Base-by-base conservation (phyloP, 1,140 invertebrate species). In the Aphis gossypii region DNA sequence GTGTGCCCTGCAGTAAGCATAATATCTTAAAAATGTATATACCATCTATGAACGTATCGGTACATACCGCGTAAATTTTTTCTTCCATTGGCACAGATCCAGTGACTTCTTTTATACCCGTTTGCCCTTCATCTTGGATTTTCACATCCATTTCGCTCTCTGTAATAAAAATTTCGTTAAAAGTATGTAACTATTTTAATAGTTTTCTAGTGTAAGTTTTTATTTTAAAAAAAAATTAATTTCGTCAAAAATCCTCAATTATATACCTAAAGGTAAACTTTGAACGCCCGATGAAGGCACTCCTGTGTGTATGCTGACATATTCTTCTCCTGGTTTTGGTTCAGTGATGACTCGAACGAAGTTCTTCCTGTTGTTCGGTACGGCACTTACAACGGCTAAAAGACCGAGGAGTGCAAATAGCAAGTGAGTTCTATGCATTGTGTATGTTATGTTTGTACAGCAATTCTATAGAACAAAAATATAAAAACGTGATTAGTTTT, bases 271-370 rank as follows among this genome's bases (percentile, higher is more conserved):
- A 46, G 48, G 25, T 86, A 76, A 76, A 9, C 30, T n/a, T n/a
- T 56, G 51, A 7, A 68, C 25, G 20, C 20, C 41, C 38, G 68
- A 54, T 25, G 96, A 95, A 18, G 94, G 93, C 93, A 95, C 95
- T 23, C 95, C 95, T 30, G 95, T 95, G 89, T 95, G 96, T 51
- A 96, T 95, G 92, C 96, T 94, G 9, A 96, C 96, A 94, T 96
- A 96, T 94, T 96, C 96, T 94, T 96, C 95, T 21, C 96, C 96
- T 30, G 95, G 95, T 56, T 95, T 94, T 6, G 96, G 96, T 94
- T 96, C 95, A 54, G 96, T 96, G 94, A 96, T 96, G 35, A 96
- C 95, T 93, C 96, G 95, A 48, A 96, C 95, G 92, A 96, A 96
- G 86, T 48, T 87, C 82, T 35, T 94, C 14, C 76, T 88, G 0